Conservation (phyloP, 2,888 invertebrate species). For the Bombyx huttoni region DNA sequence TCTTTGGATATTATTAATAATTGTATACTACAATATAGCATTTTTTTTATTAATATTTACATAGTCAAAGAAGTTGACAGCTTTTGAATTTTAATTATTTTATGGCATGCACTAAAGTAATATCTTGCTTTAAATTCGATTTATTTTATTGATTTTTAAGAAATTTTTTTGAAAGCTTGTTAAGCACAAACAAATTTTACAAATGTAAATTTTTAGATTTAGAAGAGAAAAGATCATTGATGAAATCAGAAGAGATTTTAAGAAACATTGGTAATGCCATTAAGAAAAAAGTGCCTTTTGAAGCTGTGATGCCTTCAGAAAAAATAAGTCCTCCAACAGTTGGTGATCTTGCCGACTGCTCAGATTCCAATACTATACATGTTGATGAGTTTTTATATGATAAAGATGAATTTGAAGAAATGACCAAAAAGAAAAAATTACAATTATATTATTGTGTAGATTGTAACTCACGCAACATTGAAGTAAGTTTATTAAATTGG, state of each 20-base stretch:
- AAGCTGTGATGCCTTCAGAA: slow-evolving; percentile 50
- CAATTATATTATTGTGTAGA: slow-evolving; percentile 44
- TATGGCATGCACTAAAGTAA: too few species aligned
- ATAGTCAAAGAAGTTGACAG: too few species aligned
- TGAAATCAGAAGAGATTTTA: slow-evolving; percentile 31
- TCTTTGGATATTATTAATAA: too few species aligned
- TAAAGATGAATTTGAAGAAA: slow-evolving; percentile 70
- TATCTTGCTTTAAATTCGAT: too few species aligned
- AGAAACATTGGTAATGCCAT: slow-evolving; percentile 42
- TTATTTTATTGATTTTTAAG: too few species aligned
- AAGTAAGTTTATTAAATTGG: slow-evolving; percentile 20
- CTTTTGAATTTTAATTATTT: too few species aligned
- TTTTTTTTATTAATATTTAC: too few species aligned
- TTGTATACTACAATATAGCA: too few species aligned
- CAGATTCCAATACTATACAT: slow-evolving; percentile 67
- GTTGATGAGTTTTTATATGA: slow-evolving; percentile 81
- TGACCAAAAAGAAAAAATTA: slow-evolving; percentile 41
- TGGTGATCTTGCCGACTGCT: slow-evolving; percentile 68
- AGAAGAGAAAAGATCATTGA: slow-evolving; percentile 27
- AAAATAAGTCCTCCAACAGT: slow-evolving; percentile 44
- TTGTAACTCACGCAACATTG: slow-evolving; percentile 45
- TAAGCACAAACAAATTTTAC: too few species aligned
- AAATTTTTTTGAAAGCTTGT: too few species aligned
- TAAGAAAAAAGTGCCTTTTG: slow-evolving; percentile 46
- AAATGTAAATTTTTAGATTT: slow-evolving; percentile 30